A percentile compares a stretch with the other conserved stretches of the same genome.
phyloP scores from a whole-genome alignment of 2,888 invertebrate genomes.

The Pardosa pseudoannulata region DNA sequence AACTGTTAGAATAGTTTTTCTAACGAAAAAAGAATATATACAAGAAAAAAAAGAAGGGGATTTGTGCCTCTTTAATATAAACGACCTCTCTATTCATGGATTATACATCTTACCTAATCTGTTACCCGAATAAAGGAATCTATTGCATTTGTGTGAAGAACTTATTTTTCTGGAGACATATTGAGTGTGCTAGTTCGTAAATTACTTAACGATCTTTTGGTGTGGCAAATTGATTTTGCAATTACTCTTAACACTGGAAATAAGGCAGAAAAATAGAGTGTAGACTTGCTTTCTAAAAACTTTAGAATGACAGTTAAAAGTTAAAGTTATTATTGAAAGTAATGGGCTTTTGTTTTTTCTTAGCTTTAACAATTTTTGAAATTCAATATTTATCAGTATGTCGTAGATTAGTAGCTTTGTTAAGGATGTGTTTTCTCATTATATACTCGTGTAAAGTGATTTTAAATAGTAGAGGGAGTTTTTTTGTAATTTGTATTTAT shows the following conservation, averaged over 20 bases:
- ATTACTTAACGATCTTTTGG: constrained; percentile 10
- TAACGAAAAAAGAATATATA: not conserved
- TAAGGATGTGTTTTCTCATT: too few relatives aligned
- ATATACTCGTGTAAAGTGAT: too few relatives aligned
- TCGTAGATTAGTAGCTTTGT: too few relatives aligned
- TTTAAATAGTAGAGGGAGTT: too few relatives aligned
- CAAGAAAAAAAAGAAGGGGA: not conserved
- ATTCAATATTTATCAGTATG: too few relatives aligned
- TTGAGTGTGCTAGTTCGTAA: not conserved
- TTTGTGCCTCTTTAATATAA: not conserved
- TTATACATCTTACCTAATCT: not conserved
- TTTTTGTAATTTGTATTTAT: too few relatives aligned
- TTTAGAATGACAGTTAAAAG: too few relatives aligned
- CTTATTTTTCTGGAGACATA: not conserved
- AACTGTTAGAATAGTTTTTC: too few relatives aligned
- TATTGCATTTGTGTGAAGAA: not conserved
- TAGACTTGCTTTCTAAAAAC: not conserved
- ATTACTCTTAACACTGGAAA: not conserved
- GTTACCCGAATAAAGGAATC: not conserved
- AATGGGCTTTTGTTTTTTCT: too few relatives aligned
- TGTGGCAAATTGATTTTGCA: constrained; percentile 10
- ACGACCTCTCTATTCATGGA: not conserved
- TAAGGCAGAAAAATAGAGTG: not conserved
- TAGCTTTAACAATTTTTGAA: too few relatives aligned
- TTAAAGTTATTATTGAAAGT: too few relatives aligned